Evolutionary conservation across 2,888 invertebrate species (phyloP).

Genomic region (Xestia c-nigrum): DNA sequence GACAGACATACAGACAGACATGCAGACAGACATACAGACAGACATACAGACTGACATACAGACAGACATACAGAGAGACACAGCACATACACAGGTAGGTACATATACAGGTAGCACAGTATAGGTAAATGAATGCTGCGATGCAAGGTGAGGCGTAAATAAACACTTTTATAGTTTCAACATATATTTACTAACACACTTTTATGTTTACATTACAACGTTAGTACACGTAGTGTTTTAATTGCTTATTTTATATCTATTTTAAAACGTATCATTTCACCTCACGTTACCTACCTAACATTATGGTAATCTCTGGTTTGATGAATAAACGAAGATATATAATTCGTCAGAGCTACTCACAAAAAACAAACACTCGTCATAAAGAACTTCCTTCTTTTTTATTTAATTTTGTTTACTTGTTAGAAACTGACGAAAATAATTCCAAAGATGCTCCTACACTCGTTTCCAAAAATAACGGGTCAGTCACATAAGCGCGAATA

Average conservation of each 20-base stretch:
- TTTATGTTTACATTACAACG: background rate
- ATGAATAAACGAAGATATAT: constrained; percentile 21
- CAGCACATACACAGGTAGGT: too few relatives aligned
- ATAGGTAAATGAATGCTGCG: background rate
- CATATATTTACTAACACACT: background rate
- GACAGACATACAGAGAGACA: too few relatives aligned
- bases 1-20: too few relatives aligned
- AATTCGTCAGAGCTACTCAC: background rate
- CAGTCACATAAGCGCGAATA: too few relatives aligned
- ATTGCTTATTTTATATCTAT: background rate
- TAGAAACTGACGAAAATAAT: constrained; percentile 22
- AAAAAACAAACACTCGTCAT: constrained; percentile 22
- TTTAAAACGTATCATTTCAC: background rate
- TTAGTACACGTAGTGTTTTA: background rate
- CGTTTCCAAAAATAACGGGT: too few relatives aligned
- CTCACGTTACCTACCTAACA: background rate
- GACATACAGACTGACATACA: too few relatives aligned
- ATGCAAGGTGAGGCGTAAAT: background rate
- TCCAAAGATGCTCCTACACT: background rate
- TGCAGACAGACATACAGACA: too few relatives aligned
- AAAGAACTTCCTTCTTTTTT: background rate
- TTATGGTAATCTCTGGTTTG: constrained; percentile 6
- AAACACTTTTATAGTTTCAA: background rate
- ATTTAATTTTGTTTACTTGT: constrained; percentile 20
- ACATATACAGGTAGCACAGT: too few relatives aligned